Base-by-base conservation (phyloP, 2,797 vertebrate genomes). In the Sparidentex hasta region DNA sequence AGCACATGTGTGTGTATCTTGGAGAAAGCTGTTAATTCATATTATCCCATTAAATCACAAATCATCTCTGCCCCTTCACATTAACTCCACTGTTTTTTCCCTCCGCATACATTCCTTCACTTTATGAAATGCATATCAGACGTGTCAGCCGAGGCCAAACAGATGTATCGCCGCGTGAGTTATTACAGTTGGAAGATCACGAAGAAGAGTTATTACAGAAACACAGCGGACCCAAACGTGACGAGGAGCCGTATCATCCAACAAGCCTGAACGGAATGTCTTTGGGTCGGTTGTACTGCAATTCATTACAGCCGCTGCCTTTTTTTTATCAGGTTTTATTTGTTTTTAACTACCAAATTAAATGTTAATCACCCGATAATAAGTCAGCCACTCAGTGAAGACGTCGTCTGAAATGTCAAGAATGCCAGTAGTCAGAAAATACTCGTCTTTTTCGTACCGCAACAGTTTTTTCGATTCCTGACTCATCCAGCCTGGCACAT, bases 391-490 rank as follows among this genome's bases (percentile, higher is more conserved):
- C 73, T 67, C 57, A 13, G 64, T 12, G 8, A n/a, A 43, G 63
- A 65, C 51, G 61, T 5, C 11, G 29, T 57, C 55, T 17, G 74
- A 80, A 84, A 27, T 57, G 63, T 80, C 62, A 72, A 78, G 85
- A 92, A 91, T 79, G 87, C 83, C 89, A 89, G 92, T 90, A 92
- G 91, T 92, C 81, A 78, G 73, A 91, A 92, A 92, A 84, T 71
- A 80, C 81, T 90, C 76, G 73, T 43, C 25, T 74, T 69, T 77
- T 62, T n/a, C n/a, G 48, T 64, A 81, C 80, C 62, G 43, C 87
- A 85, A 74, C 74, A 43, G 71, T 83, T 80, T 83, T 80, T 83
- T 80, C 44, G 38, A 90, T 84, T 78, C 80, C 75, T 85, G 74
- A 89, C 87, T 92, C 87, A 81, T 89, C 85, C 87, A 82, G 84